Base-by-base conservation (phyloP, 2,888 invertebrate species). In the Scaptomyza cyrtandrae region DNA sequence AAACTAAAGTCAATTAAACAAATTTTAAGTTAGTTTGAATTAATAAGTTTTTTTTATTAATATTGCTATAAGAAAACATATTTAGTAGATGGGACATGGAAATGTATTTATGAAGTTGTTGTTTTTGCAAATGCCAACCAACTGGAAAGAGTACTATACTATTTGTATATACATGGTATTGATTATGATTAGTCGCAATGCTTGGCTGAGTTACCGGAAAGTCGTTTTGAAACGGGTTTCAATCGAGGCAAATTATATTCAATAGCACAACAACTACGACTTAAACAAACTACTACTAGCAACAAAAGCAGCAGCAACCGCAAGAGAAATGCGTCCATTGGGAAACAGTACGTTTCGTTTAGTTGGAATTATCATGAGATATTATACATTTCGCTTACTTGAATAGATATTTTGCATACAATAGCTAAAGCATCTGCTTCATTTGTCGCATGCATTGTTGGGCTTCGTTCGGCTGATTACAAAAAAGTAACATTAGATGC, bases 201-300 rank as follows among this genome's bases (percentile, higher is more conserved):
- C 39, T 52, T 39, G 27, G 11, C 39, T 39, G 39, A 11, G 2
- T 41, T 37, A 52, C 37, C 24, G 37, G 24, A n/a, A 52, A 52
- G 7, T 19, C 44, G 13, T 14, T 61, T 6, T 4, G 3, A 61
- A 63, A 37, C 62, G 13, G 49, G 50, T 63, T 62, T 61, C 14
- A 29, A 35, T 59, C 27, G 43, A 6, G n/a, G 33, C 29, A 59
- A 60, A 49, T 29, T 33, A 35, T 44, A 60, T 62, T 60, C 19
- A 44, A 27, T 6, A 24, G 13, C 46, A 27, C n/a, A 27, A 7
- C 10, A 24, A 27, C 56, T 14, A 14, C 14, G 39, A 13, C 27
- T 44, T 35, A 33, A 24, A 53, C 27, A 16, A 14, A 19, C 16
- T 5, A 35, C 41, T 10, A 41, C 16, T 16, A 10, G 39, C 39